phyloP scores from a whole-genome alignment of 2,113 vertebrate species.

The Macrotis lagotis region DNA sequence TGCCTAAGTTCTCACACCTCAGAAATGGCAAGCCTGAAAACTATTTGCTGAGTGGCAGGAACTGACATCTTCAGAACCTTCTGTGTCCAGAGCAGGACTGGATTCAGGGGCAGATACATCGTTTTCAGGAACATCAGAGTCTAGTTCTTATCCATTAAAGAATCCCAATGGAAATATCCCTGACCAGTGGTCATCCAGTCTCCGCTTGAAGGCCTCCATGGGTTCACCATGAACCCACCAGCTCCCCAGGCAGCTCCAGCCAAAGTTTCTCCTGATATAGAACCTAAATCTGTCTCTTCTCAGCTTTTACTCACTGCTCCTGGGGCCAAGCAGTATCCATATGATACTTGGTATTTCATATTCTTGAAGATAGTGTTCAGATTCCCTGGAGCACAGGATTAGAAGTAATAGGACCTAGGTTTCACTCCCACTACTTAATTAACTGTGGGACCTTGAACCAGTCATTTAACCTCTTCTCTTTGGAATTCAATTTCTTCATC shows the following conservation, averaged over 20 bases:
- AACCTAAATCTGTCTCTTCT: not conserved
- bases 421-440: not conserved
- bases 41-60: not conserved
- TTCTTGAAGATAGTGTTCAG: not conserved
- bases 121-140: not conserved
- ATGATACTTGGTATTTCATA: not conserved
- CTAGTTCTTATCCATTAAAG: not conserved
- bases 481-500: too few relatives aligned
- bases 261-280: not conserved
- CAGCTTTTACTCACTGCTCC: not conserved
- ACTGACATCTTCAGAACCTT: rapidly evolving
- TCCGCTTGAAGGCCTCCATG: not conserved
- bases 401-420: not conserved
- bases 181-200: not conserved
- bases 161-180: not conserved
- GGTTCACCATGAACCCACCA: not conserved
- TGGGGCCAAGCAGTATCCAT: not conserved
- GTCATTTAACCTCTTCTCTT: not conserved
- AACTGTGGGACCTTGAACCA: not conserved
- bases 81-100: not conserved
- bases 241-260: not conserved
- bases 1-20: not conserved
- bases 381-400: not conserved
- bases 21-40: not conserved
- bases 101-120: not conserved